A percentile compares a stretch with the other conserved stretches of the same genome.
Conservation (phyloP, 2,888 invertebrate species). For the Chorisops tibialis region DNA sequence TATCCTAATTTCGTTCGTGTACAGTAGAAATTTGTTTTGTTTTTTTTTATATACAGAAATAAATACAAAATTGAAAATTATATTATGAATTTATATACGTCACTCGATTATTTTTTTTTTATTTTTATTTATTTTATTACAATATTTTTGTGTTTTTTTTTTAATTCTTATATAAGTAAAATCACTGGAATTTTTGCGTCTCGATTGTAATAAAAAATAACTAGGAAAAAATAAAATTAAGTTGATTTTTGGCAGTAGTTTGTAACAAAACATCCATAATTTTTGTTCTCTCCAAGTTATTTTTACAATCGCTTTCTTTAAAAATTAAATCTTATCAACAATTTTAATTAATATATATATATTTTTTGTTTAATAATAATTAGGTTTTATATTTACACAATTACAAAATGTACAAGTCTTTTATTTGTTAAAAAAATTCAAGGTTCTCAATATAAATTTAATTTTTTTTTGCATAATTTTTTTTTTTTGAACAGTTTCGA, state of each 20-base stretch:
- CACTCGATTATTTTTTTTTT: slow-evolving; percentile 3
- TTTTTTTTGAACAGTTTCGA: not conserved
- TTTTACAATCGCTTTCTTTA: not conserved
- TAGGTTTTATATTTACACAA: slow-evolving; percentile 18
- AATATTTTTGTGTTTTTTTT: slow-evolving; percentile 1
- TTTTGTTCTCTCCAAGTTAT: not conserved
- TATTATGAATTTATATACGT: not conserved
- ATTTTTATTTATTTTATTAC: not conserved
- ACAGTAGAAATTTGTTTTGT: too few relatives aligned
- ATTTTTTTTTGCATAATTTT: not conserved
- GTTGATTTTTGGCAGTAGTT: too few relatives aligned
- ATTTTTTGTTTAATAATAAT: too few relatives aligned
- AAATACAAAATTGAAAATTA: too few relatives aligned
- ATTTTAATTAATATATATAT: slow-evolving; percentile 5
- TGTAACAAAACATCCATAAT: not conserved
- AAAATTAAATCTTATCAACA: slow-evolving; percentile 7
- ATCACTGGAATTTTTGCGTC: slow-evolving; percentile 24
- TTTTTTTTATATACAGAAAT: too few relatives aligned
- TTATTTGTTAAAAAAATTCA: slow-evolving; percentile 11
- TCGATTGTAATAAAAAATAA: not conserved
- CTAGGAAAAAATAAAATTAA: not conserved
- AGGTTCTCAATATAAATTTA: not conserved
- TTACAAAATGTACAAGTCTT: slow-evolving; percentile 26
- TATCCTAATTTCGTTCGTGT: too few relatives aligned
- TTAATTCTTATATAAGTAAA: slow-evolving; percentile 19